These are phyloP conservation scores for Enteromius trimaculatus DNA, from an alignment of 2,797 vertebrate genomes.

Conservation along the genomic window DNA sequence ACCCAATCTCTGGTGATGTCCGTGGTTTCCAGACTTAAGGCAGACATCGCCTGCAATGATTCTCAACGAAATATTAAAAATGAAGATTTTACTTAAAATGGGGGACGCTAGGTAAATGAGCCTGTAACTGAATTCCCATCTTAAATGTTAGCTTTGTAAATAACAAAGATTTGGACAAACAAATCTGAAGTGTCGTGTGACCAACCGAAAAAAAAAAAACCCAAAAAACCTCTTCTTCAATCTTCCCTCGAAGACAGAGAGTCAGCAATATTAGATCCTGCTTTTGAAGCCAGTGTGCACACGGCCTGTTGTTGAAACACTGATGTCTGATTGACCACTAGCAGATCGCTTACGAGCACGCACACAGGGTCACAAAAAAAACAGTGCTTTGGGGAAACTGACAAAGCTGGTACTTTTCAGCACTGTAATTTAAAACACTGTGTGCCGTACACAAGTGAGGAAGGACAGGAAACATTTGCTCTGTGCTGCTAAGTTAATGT, in stretches of 20 bases:
- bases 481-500: conserved; percentile 13
- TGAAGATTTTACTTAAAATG: too few relatives aligned
- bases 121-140: neutral
- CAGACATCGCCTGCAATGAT: too few relatives aligned
- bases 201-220: conserved; percentile 11
- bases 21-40: too few relatives aligned
- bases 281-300: conserved; percentile 19
- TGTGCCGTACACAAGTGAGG: neutral
- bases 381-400: conserved; percentile 26
- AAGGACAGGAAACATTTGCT: conserved; percentile 36
- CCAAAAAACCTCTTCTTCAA: conserved; percentile 9
- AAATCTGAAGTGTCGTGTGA: neutral
- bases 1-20: too few relatives aligned
- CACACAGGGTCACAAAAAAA: neutral
- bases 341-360: neutral
- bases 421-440: neutral
- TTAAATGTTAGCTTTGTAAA: neutral
- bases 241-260: neutral
- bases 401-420: conserved; percentile 8
- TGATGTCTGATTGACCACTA: neutral
- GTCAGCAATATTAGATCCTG: conserved; percentile 55
- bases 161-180: neutral
- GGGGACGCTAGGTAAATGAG: neutral
- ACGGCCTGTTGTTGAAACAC: neutral
- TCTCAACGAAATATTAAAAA: too few relatives aligned